Conservation (phyloP, 2,797 vertebrate genomes). For the Falco novaeseelandiae region DNA sequence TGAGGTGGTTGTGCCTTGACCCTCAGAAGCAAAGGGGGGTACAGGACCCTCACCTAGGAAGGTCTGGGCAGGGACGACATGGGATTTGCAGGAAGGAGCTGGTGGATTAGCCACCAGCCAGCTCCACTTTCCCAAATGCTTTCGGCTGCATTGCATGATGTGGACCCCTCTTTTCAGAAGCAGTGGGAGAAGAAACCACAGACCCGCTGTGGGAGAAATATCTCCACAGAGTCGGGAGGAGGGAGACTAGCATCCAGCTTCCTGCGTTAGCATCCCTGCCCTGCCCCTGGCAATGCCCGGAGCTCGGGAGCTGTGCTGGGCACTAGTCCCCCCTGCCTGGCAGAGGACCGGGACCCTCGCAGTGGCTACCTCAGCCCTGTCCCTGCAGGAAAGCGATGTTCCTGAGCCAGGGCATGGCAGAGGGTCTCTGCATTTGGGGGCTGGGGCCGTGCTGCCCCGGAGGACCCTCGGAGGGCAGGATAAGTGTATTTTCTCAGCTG, state of each 20-base stretch:
- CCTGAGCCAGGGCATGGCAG: neutral
- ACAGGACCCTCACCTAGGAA: neutral
- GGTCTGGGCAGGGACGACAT: fast-evolving
- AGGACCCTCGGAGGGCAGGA: constrained; percentile 39
- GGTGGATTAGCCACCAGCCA: neutral
- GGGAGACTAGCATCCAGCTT: neutral
- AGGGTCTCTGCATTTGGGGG: neutral
- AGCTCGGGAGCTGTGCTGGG: neutral
- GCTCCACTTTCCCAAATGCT: neutral
- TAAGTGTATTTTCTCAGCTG: constrained; percentile 51
- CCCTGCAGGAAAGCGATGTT: neutral
- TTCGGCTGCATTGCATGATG: fast-evolving
- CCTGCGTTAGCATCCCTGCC: neutral
- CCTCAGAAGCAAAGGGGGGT: neutral
- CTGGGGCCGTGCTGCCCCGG: neutral
- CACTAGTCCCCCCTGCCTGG: fast-evolving
- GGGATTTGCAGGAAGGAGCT: neutral
- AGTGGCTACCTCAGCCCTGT: neutral
- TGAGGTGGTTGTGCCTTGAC: fast-evolving
- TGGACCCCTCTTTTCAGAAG: neutral
- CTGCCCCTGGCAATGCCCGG: fast-evolving
- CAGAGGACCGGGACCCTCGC: fast-evolving
- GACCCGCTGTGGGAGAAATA: neutral
- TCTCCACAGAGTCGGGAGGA: fast-evolving
- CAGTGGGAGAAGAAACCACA: neutral